Percentiles rank a stretch among this genome's conserved stretches.
Conservation (phyloP, 1,140 invertebrate genomes). For the Heliconius himera region DNA sequence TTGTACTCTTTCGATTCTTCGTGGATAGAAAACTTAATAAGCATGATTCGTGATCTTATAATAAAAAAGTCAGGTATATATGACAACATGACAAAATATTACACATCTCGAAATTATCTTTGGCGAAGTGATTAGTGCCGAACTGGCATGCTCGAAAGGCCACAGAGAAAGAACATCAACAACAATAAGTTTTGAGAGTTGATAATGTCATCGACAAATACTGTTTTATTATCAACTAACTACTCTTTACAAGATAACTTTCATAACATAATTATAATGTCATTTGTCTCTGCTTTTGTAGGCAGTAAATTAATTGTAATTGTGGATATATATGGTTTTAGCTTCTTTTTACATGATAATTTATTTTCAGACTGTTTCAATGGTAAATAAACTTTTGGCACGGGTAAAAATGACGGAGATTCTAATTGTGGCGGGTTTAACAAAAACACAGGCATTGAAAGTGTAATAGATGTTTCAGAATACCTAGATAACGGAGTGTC, state of each 20-base stretch:
- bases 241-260: not conserved
- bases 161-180: no score
- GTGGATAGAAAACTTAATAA: no score
- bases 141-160: no score
- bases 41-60: no score
- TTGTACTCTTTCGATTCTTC: no score
- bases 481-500: not conserved
- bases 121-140: no score
- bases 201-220: no score
- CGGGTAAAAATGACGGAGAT: not conserved
- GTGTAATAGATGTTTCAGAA: not conserved
- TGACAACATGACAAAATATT: no score
- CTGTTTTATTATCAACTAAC: no score
- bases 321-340: slow-evolving; percentile 28
- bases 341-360: not conserved
- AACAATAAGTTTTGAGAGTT: no score
- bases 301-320: slow-evolving; percentile 42
- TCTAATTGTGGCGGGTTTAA: not conserved
- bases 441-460: not conserved
- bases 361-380: not conserved
- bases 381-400: not conserved
- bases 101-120: no score
- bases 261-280: slow-evolving; percentile 34
- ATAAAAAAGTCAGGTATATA: no score
- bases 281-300: slow-evolving; percentile 23